These are phyloP conservation scores for Diabrotica undecimpunctata DNA, from an alignment of 1,140 invertebrate genomes.

Conservation along the genomic window DNA sequence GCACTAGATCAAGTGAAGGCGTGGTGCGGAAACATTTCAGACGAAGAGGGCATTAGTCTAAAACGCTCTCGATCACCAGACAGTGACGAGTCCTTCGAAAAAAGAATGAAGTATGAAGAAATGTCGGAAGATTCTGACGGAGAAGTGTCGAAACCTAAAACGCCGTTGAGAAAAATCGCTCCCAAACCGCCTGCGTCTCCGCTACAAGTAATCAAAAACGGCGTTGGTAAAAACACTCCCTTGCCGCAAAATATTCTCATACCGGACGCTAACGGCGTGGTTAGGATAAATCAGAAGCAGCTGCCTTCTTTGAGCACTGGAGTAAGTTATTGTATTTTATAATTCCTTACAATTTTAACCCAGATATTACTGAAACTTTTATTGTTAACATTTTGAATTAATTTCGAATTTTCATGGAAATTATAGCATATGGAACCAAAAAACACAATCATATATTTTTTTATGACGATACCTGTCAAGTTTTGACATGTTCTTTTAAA, in stretches of 20 bases:
- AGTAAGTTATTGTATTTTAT: slow-evolving; percentile 27
- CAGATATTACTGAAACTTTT: too few species aligned
- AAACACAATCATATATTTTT: too few species aligned
- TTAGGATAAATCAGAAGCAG: slow-evolving; percentile 69
- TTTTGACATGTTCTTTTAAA: too few species aligned
- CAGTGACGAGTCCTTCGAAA: slow-evolving; percentile 49
- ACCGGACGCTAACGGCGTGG: slow-evolving; percentile 66
- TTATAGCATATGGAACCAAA: too few species aligned
- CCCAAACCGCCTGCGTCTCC: slow-evolving; percentile 6
- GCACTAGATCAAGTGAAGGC: slow-evolving; percentile 80
- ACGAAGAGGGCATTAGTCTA: slow-evolving; percentile 48
- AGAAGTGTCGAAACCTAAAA: slow-evolving; percentile 22
- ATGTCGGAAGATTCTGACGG: slow-evolving; percentile 45
- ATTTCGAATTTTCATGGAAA: too few species aligned
- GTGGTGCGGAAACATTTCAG: slow-evolving; percentile 70
- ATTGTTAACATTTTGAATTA: too few species aligned
- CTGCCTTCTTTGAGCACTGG: slow-evolving; percentile 64
- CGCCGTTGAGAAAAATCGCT: slow-evolving; percentile 15
- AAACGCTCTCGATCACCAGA: slow-evolving; percentile 42
- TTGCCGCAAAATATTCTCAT: slow-evolving; percentile 40
- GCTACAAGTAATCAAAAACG: slow-evolving; percentile 24
- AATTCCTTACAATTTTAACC: too few species aligned
- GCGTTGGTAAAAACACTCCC: slow-evolving; percentile 11
- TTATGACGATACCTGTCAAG: too few species aligned
- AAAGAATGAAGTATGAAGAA: slow-evolving; percentile 50